Evolutionary conservation across 1,140 invertebrate genomes (phyloP).

Genomic region (Cylas formicarius): DNA sequence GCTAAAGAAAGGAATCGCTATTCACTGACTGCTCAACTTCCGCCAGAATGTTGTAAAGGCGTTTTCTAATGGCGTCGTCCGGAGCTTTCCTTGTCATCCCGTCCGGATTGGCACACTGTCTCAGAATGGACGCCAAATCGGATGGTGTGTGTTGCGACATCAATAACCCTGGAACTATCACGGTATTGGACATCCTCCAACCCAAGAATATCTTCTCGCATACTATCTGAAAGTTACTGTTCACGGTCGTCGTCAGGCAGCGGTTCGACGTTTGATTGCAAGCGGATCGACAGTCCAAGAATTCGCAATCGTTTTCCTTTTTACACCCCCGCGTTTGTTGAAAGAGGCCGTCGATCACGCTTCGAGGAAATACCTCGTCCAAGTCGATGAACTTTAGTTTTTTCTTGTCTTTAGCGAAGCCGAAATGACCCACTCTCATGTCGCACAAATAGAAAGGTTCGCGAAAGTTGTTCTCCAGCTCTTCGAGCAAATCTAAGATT

Average conservation of each 20-base stretch:
- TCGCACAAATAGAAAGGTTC: slow-evolving; percentile 59
- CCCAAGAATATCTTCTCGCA: slow-evolving; percentile 59
- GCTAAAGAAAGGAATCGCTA: slow-evolving; percentile 33
- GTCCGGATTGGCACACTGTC: slow-evolving; percentile 50
- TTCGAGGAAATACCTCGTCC: slow-evolving; percentile 48
- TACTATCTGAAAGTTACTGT: slow-evolving; percentile 58
- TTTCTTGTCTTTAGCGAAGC: slow-evolving; percentile 46
- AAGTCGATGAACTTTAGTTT: slow-evolving; percentile 54
- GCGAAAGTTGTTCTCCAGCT: slow-evolving; percentile 49
- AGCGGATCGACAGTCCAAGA: slow-evolving; percentile 55
- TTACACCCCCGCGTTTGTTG: slow-evolving; percentile 44
- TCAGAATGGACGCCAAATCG: slow-evolving; percentile 46
- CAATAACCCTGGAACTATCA: slow-evolving; percentile 54
- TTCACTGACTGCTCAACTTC: slow-evolving; percentile 42
- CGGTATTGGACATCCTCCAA: slow-evolving; percentile 51
- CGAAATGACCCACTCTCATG: slow-evolving; percentile 61
- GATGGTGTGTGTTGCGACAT: slow-evolving; percentile 51
- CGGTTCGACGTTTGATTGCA: slow-evolving; percentile 46
- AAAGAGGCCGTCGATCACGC: slow-evolving; percentile 43
- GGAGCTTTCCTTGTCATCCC: slow-evolving; percentile 43
- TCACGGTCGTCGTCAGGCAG: slow-evolving; percentile 49
- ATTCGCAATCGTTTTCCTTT: slow-evolving; percentile 55
- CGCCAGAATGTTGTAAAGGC: slow-evolving; percentile 46
- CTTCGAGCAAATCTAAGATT: slow-evolving; percentile 54
- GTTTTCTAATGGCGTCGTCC: slow-evolving; percentile 42